Percentiles rank a stretch among this genome's conserved stretches.
Conservation (phyloP, 2,797 vertebrate species). For the Rhodeus uyekii region DNA sequence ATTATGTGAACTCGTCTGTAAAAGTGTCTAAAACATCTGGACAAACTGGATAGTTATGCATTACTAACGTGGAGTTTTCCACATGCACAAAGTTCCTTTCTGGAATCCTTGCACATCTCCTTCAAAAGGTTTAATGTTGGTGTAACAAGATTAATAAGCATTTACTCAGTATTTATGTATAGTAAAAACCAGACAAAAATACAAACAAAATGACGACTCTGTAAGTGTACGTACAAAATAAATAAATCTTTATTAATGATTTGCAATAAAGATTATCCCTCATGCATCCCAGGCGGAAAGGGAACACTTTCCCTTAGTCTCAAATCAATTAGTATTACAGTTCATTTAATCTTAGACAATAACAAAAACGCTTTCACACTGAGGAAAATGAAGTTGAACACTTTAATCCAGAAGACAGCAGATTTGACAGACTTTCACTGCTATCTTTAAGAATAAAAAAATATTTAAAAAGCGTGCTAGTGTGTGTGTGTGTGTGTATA, state of each 20-base stretch:
- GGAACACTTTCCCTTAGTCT: conserved; percentile 61
- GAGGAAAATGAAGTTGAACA: conserved; percentile 26
- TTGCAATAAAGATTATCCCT: conserved; percentile 83
- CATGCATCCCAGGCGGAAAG: conserved; percentile 77
- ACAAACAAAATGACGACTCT: background rate
- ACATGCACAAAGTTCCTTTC: background rate
- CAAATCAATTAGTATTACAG: conserved; percentile 59
- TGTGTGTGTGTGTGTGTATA: background rate
- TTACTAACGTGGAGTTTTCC: background rate
- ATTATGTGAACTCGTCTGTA: background rate
- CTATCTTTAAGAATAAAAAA: conserved; percentile 13
- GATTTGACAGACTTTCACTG: conserved; percentile 17
- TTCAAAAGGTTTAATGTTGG: background rate
- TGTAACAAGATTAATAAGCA: background rate
- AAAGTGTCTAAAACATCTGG: background rate
- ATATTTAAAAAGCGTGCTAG: background rate
- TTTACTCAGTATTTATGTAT: background rate
- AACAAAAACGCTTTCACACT: conserved; percentile 11
- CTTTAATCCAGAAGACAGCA: conserved; percentile 28
- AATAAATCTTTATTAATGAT: conserved; percentile 97
- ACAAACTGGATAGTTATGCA: background rate
- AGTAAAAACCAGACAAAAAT: background rate
- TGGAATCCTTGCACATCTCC: background rate
- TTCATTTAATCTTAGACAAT: conserved; percentile 38
- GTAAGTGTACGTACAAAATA: conserved; percentile 87